Conservation (phyloP, 2,797 vertebrate genomes). For the Melanotaenia pygmaea region DNA sequence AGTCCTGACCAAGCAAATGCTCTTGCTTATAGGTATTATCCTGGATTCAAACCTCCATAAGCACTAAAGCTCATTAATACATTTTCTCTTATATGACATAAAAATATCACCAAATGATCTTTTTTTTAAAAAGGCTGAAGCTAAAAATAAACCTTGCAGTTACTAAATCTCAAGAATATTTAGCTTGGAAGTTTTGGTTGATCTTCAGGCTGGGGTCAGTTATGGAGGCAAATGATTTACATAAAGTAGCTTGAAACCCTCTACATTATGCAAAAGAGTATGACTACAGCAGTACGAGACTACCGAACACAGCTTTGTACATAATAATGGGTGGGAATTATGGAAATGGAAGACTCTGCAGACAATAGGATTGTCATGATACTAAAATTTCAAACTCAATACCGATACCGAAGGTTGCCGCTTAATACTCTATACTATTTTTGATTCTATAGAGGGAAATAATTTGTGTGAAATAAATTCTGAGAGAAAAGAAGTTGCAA, state of each 20-base stretch:
- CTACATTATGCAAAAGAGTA: neutral
- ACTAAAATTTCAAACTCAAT: too few relatives aligned
- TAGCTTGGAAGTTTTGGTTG: neutral
- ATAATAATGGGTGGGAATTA: neutral
- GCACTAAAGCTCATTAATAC: neutral
- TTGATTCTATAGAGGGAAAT: too few relatives aligned
- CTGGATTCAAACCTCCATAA: neutral
- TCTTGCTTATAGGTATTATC: neutral
- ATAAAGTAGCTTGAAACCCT: neutral
- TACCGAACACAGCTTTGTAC: neutral
- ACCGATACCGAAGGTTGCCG: too few relatives aligned
- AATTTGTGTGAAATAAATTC: too few relatives aligned
- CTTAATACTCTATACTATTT: too few relatives aligned
- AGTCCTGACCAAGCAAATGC: neutral
- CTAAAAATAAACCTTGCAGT: neutral
- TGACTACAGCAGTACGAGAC: neutral
- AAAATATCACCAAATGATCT: too few relatives aligned
- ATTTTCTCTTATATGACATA: neutral
- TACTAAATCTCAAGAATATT: neutral
- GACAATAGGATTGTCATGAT: neutral
- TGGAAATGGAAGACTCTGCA: neutral
- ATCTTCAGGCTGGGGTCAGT: neutral
- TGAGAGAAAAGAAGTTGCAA: too few relatives aligned
- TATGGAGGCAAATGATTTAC: neutral
- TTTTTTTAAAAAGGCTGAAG: neutral